Base-by-base conservation (phyloP, 2,888 invertebrate genomes). In the Buathra laborator region DNA sequence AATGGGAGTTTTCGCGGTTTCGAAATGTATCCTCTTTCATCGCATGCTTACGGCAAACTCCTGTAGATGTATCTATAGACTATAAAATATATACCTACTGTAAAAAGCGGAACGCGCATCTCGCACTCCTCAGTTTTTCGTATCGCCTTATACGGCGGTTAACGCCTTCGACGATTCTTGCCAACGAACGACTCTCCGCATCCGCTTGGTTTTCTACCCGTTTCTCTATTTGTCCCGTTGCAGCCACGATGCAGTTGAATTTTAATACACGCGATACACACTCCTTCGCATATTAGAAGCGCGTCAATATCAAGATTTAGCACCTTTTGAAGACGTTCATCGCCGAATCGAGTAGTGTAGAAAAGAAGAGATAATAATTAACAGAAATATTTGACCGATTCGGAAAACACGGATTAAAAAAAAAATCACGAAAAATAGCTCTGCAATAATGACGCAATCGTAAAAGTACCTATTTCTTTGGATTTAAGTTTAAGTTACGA, bases 111-210 rank as follows among this genome's bases (percentile, higher is more conserved):
- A 53, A 66, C 44, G 67, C 43, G n/a, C 19, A 66, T 66, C 64
- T 80, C 64, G 14, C 59, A 62, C 14, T 32, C 29, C 14, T 32
- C 29, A 37, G n/a, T 64, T 72, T 62, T 72, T 80, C 66, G 72
- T 72, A 80, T 80, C 79, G 51, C 79, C 79, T 72, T 80, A 72
- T 80, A 80, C 71, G 79, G 79, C 16, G 71, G 71, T 80, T 72
- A 80, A 80, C 79, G 79, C 79, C 79, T 79, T 43, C 71, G 43
- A 32, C 16, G 51, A 59, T 71, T 29, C 51, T 29, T 19, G 51
- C 24, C 43, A 51, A 37, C 24, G 29, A 51, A 12, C 29, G 16
- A 37, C 1, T 66, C 48, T 24, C 48, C 12, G 24, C 29, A 56
- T 56, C 32, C 16, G 44, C 44, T 62, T 59, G 16, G 16, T 77